Conservation (phyloP, 2,797 vertebrate species). For the Gymnopithys bicolor region DNA sequence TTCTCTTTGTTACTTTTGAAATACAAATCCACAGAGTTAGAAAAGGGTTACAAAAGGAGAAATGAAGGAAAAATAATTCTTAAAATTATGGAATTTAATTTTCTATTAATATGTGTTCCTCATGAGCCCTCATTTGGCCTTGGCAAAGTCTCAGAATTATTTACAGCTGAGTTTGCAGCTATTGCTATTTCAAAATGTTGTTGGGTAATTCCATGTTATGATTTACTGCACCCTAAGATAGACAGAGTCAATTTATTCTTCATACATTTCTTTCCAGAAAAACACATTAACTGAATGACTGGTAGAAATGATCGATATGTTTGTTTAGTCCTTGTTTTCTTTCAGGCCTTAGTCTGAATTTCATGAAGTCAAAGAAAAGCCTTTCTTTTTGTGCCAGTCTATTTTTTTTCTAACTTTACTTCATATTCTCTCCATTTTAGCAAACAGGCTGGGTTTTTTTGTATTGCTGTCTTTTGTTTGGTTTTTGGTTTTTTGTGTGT, state of each 20-base stretch:
- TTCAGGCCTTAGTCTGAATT: background rate
- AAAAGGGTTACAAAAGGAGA: background rate
- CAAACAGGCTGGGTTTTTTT: background rate
- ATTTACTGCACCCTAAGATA: background rate
- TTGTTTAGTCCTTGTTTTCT: background rate
- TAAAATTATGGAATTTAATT: background rate
- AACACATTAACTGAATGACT: background rate
- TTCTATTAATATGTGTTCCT: background rate
- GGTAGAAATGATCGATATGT: background rate
- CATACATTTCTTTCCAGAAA: background rate
- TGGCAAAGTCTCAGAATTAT: background rate
- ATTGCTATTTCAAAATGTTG: background rate
- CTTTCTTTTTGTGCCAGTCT: background rate
- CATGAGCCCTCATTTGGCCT: background rate
- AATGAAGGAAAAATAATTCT: background rate
- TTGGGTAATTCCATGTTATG: background rate
- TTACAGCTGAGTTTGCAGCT: background rate
- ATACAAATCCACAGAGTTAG: background rate
- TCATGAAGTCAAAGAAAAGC: background rate
- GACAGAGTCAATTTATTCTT: slow-evolving; percentile 7
- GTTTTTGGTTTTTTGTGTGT: background rate
- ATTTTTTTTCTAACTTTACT: background rate
- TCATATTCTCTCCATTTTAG: background rate
- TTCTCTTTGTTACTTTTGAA: slow-evolving; percentile 10
- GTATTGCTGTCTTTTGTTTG: background rate